Evolutionary conservation across 2,113 vertebrate genomes (phyloP), one percentile per base, ranked within the genome.

Genomic region (Cariama cristata): DNA sequence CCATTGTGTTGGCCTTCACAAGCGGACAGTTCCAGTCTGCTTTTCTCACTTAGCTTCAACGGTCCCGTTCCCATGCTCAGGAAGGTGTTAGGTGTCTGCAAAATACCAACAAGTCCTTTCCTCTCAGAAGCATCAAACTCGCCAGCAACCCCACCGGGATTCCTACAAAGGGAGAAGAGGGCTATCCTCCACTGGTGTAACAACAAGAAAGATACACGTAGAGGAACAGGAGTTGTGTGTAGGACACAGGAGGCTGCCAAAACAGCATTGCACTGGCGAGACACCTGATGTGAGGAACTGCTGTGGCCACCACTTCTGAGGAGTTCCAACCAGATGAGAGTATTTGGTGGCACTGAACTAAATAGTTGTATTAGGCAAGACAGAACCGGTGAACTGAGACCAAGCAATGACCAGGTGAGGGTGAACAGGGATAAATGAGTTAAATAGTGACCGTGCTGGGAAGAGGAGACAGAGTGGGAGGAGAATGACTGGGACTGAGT

Each of bases 381-480:
- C 6, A 71, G 58, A 88, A 81, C 12, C 2, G 7, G 27, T 50
- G 58, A 92, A 82, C 47, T 76, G 74, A 85, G 79, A 73, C 69
- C 8, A 4, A 82, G 45, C 50, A 81, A 68, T 0, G 6, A 87
- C 24, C 81, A 91, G 60, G 62, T 85, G 55, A 96, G 44, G 90
- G 87, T 92, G 86, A 95, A 91, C 4, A 47, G 75, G 90, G 89
- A 92, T 82, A 95, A 81, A 28, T 3, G 9, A 90, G 79, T 67
- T 77, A 83, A 95, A 88, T 8, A 83, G 71, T 26, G 55, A 73
- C 66, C 35, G 0, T 75, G 71, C 13, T 66, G 44, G 49, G 64
- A 86, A 83, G 59, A 79, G 42, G 72, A 91, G 95, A 96, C 86
- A 75, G 95, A 76, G 96, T 88, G 42, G 95, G 95, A 93, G 75